Conservation (phyloP, 2,113 vertebrate species). For the Eclectus roratus region DNA sequence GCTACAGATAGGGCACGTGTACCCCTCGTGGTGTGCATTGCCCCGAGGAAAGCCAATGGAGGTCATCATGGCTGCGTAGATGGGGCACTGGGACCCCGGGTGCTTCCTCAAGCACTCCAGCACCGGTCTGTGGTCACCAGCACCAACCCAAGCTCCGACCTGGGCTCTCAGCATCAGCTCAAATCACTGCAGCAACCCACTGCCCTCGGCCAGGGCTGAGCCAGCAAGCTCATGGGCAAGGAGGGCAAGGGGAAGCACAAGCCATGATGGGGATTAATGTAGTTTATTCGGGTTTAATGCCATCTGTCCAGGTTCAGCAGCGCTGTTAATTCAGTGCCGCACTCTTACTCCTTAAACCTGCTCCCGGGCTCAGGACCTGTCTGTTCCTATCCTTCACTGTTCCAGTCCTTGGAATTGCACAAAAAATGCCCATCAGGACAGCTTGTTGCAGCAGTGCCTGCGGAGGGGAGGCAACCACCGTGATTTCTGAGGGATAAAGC, state of each 20-base stretch:
- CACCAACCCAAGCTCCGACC: fast-evolving
- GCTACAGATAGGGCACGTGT: not conserved
- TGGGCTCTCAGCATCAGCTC: fast-evolving
- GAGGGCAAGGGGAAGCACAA: fast-evolving
- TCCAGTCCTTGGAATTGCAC: not conserved
- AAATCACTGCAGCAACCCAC: fast-evolving
- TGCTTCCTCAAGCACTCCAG: not conserved
- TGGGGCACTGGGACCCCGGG: fast-evolving
- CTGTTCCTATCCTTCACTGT: not conserved
- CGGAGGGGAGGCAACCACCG: not conserved
- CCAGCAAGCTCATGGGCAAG: fast-evolving
- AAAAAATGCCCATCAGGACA: fast-evolving
- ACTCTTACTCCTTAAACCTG: fast-evolving
- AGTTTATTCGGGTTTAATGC: not conserved
- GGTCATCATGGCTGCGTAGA: fast-evolving
- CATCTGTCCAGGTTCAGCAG: not conserved
- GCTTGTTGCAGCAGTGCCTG: fast-evolving
- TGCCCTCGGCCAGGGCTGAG: not conserved
- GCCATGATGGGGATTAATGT: fast-evolving
- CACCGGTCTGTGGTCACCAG: not conserved
- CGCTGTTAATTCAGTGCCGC: not conserved
- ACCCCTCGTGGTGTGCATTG: fast-evolving
- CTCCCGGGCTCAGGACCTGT: not conserved
- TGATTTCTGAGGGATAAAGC: fast-evolving
- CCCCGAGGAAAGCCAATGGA: not conserved